phyloP scores from a whole-genome alignment of 1,140 invertebrate species.

The Drosophila arawakana region DNA sequence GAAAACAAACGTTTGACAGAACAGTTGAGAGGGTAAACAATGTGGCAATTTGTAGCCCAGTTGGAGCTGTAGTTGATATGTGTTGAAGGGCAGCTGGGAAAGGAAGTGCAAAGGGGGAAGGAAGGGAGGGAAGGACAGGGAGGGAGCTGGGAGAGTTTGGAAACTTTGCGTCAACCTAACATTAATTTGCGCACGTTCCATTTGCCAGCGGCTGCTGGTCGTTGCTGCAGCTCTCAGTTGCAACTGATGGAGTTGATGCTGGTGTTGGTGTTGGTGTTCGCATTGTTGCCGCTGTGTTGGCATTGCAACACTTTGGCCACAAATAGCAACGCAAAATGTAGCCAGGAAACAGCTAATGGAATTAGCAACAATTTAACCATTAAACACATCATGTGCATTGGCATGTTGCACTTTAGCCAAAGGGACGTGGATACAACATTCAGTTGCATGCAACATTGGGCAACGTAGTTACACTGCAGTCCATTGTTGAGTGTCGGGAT shows the following conservation, averaged over 20 bases:
- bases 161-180: constrained; percentile 66
- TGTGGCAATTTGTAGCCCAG: constrained; percentile 68
- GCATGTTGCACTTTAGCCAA: constrained; percentile 68
- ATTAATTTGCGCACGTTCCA: constrained; percentile 80
- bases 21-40: constrained; percentile 68
- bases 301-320: constrained; percentile 77
- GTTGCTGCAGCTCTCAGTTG: constrained; percentile 7
- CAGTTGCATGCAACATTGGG: constrained; percentile 21
- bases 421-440: constrained; percentile 29
- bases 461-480: constrained; percentile 25
- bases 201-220: constrained; percentile 56
- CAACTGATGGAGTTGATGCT: constrained; percentile 10
- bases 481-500: constrained; percentile 20
- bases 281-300: constrained; percentile 42
- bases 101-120: no score
- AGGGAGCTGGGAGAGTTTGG: not conserved
- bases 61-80: constrained; percentile 7
- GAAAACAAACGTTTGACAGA: constrained; percentile 56
- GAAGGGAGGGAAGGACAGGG: not conserved
- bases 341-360: constrained; percentile 73
- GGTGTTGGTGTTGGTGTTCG: not conserved
- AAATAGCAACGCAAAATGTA: constrained; percentile 56
- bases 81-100: no score
- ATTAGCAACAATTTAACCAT: constrained; percentile 83
- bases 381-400: constrained; percentile 83